Conservation (phyloP, 2,888 invertebrate genomes). For the Strigamia transsilvanica region DNA sequence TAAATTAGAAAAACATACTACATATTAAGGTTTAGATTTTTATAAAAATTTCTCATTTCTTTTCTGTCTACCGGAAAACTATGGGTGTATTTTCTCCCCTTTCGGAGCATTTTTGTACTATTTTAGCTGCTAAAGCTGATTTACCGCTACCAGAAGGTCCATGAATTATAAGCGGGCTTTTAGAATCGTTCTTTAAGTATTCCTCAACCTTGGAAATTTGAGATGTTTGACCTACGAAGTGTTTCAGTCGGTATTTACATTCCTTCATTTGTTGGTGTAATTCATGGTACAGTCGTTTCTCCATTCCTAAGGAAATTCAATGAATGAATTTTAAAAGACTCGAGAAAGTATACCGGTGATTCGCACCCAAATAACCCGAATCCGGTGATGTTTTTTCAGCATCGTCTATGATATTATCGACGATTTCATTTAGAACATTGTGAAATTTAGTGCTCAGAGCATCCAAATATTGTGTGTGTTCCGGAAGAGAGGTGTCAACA, state of each 20-base stretch:
- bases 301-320: slow-evolving; percentile 66
- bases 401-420: slow-evolving; percentile 75
- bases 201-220: slow-evolving; percentile 51
- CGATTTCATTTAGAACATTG: slow-evolving; percentile 73
- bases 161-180: slow-evolving; percentile 74
- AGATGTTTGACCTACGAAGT: slow-evolving; percentile 72
- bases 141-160: slow-evolving; percentile 86
- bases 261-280: slow-evolving; percentile 76
- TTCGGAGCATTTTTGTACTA: slow-evolving; percentile 73
- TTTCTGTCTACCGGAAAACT: slow-evolving; percentile 68
- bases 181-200: slow-evolving; percentile 55
- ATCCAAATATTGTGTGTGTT: slow-evolving; percentile 69
- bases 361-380: slow-evolving; percentile 49
- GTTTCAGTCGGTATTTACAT: slow-evolving; percentile 75
- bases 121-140: slow-evolving; percentile 79
- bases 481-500: slow-evolving; percentile 63
- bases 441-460: slow-evolving; percentile 74
- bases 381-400: slow-evolving; percentile 67
- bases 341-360: neutral
- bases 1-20: slow-evolving; percentile 11
- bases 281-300: slow-evolving; percentile 71
- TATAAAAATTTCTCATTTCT: neutral
- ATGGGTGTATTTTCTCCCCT: slow-evolving; percentile 63
- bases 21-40: slow-evolving; percentile 19
- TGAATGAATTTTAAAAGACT: neutral